Conservation (phyloP, 2,888 invertebrate genomes). For the Diadegma fenestrale region DNA sequence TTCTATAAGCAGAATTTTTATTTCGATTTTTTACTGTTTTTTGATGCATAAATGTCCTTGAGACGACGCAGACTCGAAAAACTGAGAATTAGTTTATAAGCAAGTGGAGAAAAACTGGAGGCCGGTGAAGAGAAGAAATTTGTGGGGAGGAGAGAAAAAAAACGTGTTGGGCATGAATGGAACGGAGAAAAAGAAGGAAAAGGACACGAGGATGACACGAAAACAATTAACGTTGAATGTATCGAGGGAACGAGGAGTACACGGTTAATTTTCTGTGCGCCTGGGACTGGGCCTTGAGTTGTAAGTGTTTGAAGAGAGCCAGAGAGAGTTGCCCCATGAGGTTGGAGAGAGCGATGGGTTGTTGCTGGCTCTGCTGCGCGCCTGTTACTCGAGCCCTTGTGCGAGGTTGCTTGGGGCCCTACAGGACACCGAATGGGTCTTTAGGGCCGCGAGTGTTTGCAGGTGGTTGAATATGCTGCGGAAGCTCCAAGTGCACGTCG, state of each 20-base stretch:
- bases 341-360: background rate
- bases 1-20: too few species aligned
- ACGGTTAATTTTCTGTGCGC: slow-evolving; percentile 20
- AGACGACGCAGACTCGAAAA: too few species aligned
- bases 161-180: background rate
- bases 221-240: slow-evolving; percentile 18
- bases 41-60: too few species aligned
- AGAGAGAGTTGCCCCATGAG: background rate
- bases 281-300: slow-evolving; percentile 36
- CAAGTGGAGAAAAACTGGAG: background rate
- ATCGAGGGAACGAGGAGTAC: background rate
- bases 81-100: too few species aligned
- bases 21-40: too few species aligned
- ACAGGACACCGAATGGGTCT: slow-evolving; percentile 3
- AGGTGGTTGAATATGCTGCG: slow-evolving; percentile 34
- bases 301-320: slow-evolving; percentile 15
- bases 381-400: slow-evolving; percentile 65
- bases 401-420: slow-evolving; percentile 55
- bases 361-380: slow-evolving; percentile 52
- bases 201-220: background rate
- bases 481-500: slow-evolving; percentile 3
- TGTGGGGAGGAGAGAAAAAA: background rate
- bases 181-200: background rate
- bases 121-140: background rate
- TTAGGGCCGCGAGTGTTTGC: slow-evolving; percentile 36